Percentiles rank a stretch among this genome's conserved stretches.
Conservation (phyloP, 2,888 invertebrate genomes). For the Bibio marci region DNA sequence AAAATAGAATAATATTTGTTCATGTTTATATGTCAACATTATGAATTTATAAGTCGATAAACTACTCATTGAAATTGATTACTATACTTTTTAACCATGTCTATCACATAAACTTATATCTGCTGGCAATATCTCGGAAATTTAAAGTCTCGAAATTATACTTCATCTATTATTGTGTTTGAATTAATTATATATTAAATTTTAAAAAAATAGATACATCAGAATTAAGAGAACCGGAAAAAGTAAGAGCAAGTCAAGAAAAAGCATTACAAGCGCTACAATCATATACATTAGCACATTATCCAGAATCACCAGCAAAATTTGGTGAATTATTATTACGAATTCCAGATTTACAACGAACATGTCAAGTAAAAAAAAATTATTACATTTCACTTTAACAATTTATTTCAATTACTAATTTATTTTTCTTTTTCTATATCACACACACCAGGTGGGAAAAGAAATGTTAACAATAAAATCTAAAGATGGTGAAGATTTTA, state of each 20-base stretch:
- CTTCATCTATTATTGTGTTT: not conserved
- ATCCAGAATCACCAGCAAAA: conserved; percentile 85
- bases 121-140: too few species aligned
- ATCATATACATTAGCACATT: conserved; percentile 76
- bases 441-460: conserved; percentile 85
- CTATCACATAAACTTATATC: too few species aligned
- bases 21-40: too few species aligned
- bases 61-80: too few species aligned
- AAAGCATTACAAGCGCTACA: conserved; percentile 83
- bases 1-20: too few species aligned
- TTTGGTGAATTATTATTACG: conserved; percentile 84
- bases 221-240: conserved; percentile 82
- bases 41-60: too few species aligned
- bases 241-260: conserved; percentile 86
- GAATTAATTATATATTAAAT: not conserved
- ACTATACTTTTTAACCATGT: too few species aligned
- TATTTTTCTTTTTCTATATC: conserved; percentile 20
- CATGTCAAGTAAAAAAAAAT: conserved; percentile 58
- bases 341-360: conserved; percentile 87
- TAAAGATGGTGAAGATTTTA: conserved; percentile 79
- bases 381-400: not conserved
- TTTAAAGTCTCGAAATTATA: too few species aligned
- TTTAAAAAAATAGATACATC: conserved; percentile 52
- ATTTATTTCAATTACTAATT: conserved; percentile 1
- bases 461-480: conserved; percentile 77